A percentile compares a stretch with the other conserved stretches of the same genome.
Conservation (phyloP, 2,113 vertebrate species). For the Balaenoptera acutorostrata region DNA sequence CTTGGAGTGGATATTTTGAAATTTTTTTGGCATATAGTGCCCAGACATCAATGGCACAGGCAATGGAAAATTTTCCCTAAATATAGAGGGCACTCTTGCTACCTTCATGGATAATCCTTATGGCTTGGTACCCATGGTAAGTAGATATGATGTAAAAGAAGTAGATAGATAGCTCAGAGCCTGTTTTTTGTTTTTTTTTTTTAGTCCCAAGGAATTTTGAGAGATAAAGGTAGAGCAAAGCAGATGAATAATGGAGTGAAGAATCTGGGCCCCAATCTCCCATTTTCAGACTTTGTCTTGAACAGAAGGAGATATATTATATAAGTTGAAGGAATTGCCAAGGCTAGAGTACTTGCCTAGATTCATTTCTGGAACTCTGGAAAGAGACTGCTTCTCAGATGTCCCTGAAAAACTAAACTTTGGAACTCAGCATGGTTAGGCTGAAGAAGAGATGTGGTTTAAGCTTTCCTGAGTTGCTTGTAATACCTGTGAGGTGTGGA, state of each 20-base stretch:
- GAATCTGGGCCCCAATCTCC: background rate
- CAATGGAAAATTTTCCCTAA: background rate
- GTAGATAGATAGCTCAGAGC: background rate
- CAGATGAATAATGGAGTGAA: background rate
- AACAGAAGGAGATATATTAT: background rate
- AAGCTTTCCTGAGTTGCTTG: background rate
- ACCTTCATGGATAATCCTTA: background rate
- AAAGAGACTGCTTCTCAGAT: background rate
- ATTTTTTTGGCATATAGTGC: background rate
- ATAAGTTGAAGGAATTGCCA: background rate
- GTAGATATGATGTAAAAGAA: background rate
- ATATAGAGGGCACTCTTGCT: accelerated
- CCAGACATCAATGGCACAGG: background rate
- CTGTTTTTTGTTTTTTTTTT: background rate
- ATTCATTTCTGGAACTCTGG: background rate
- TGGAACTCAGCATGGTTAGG: background rate
- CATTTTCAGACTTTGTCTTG: background rate
- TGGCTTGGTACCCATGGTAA: background rate
- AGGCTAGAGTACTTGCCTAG: background rate
- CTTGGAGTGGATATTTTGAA: background rate
- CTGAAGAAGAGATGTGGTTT: background rate
- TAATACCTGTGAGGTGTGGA: background rate
- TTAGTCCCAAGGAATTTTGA: background rate
- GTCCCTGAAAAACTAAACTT: background rate
- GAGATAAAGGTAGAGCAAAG: background rate